Evolutionary conservation across 2,888 invertebrate species (phyloP), one percentile per base, ranked within the genome.

Genomic region (Perizoma flavofasciatum): DNA sequence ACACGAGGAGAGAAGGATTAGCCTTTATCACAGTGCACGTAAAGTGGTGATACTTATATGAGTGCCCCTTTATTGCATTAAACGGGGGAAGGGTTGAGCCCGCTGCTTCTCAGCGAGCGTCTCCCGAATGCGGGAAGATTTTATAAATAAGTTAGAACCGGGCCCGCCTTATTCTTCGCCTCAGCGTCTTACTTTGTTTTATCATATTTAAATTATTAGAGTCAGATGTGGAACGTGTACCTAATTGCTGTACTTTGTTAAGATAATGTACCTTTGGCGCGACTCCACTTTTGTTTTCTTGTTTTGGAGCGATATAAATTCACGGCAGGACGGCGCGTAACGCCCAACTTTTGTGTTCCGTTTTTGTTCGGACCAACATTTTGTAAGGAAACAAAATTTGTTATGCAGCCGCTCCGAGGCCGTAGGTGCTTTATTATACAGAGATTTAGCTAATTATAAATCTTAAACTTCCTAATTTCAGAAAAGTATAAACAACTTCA

Each of bases 181-280:
- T 83, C 81, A 64, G 76, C 85, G 80, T 85, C 86, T 84, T 80
- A 87, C 88, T 89, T 89, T 90, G 91, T 92, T 92, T 90, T 92
- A 92, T 92, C 91, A 92, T 91, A 92, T 92, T 92, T 91, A 92
- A 92, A 91, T 91, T 91, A 91, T 91, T 89, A 88, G 85, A 92
- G 91, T 91, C 88, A 91, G 90, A 91, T 91, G 91, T 91, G 88
- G 90, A 92, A 92, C 91, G 91, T 92, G 92, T 91, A 91, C 90
- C 86, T 91, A 92, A 92, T 91, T 92, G 92, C 91, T 84, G 88
- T 91, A 91, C 92, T 92, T 92, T 92, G 90, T 91, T 90, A 89
- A 91, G 91, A 91, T 91, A 92, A 92, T 92, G 91, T 92, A 92
- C 92, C 92, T 91, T 86, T 87, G 91, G 90, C 89, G 84, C 86